phyloP scores from a whole-genome alignment of 2,888 invertebrate genomes.

The Taenaris catops region DNA sequence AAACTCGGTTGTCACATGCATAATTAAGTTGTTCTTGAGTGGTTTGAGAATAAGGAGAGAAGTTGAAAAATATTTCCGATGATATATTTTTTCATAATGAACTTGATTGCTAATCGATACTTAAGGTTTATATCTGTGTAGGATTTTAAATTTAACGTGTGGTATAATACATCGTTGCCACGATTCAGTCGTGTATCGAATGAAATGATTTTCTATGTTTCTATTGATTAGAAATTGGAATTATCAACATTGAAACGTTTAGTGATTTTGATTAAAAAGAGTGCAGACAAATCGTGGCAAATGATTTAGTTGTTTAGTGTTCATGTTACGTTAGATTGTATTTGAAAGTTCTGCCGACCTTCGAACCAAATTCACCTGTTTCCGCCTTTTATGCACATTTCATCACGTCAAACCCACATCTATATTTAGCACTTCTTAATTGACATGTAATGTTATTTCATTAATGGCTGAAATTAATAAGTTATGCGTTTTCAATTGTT shows the following conservation, averaged over 20 bases:
- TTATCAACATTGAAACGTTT: conserved; percentile 1
- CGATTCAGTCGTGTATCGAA: conserved; percentile 36
- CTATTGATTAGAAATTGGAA: conserved; percentile 4
- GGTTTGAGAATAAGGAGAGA: conserved; percentile 72
- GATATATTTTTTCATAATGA: conserved; percentile 79
- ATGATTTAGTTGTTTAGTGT: conserved; percentile 74
- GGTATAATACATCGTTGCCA: conserved; percentile 60
- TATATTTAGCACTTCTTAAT: conserved; percentile 27
- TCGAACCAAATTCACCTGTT: conserved; percentile 51
- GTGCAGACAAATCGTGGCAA: conserved; percentile 50
- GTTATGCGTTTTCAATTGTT: conserved; percentile 32
- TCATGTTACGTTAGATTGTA: conserved; percentile 76
- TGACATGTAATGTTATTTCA: conserved; percentile 23
- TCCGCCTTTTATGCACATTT: conserved; percentile 58
- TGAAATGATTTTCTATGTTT: conserved; percentile 15
- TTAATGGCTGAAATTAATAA: conserved; percentile 22
- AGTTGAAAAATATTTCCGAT: conserved; percentile 77
- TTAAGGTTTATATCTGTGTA: conserved; percentile 78
- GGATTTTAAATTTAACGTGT: conserved; percentile 74
- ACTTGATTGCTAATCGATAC: conserved; percentile 75
- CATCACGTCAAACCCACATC: conserved; percentile 53
- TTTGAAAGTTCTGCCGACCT: conserved; percentile 53
- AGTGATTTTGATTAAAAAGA: conserved; percentile 13
- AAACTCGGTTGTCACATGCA: conserved; percentile 76
- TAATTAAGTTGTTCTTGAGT: conserved; percentile 76